phyloP scores from a whole-genome alignment of 2,113 vertebrate species.

The Eulemur rufifrons region DNA sequence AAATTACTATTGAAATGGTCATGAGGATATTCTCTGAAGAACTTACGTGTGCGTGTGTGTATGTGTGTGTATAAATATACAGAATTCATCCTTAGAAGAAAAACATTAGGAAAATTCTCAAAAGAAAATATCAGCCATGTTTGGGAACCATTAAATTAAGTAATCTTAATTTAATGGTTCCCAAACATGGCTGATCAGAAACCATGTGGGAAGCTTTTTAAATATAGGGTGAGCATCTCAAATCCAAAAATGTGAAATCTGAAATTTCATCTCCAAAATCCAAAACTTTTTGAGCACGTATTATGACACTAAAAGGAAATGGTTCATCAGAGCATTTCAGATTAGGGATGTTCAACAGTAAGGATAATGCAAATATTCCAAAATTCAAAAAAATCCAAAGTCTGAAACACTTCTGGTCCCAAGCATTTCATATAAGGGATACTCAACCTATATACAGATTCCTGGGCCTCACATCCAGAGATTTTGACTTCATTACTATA shows the following conservation, averaged over 20 bases:
- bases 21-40: not conserved
- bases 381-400: not conserved
- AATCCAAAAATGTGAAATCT: not conserved
- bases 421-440: not conserved
- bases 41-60: not conserved
- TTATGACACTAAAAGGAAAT: not conserved
- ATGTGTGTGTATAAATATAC: not conserved
- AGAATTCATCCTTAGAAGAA: not conserved
- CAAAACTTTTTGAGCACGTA: not conserved
- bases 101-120: not conserved
- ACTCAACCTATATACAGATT: not conserved
- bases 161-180: conserved; percentile 14
- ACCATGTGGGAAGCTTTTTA: not conserved
- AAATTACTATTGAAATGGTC: conserved; percentile 33
- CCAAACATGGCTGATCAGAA: not conserved
- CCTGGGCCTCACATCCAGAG: not conserved
- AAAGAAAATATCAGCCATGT: not conserved
- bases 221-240: not conserved
- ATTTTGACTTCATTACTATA: not conserved
- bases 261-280: not conserved
- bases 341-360: not conserved
- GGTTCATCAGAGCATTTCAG: not conserved
- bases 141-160: too few species aligned
- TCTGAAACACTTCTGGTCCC: not conserved
- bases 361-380: not conserved